phyloP scores from a whole-genome alignment of 1,140 invertebrate species.

The Melanaphis sacchari region DNA sequence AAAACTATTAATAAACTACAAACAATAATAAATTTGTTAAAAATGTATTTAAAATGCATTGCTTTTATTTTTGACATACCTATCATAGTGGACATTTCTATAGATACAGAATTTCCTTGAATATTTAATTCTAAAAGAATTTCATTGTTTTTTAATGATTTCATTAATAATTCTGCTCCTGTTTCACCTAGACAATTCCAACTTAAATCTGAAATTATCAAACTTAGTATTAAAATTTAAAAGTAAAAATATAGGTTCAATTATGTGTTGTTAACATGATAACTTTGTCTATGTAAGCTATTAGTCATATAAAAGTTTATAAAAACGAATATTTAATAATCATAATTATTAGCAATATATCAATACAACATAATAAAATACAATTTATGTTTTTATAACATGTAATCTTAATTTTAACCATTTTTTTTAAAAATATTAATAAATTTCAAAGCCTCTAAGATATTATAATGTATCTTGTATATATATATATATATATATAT shows the following conservation, averaged over 20 bases:
- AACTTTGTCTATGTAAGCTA: too few species aligned
- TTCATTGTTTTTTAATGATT: slow-evolving; percentile 36
- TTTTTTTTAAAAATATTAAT: neutral
- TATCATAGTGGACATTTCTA: neutral
- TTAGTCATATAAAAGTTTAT: too few species aligned
- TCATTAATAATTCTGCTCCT: neutral
- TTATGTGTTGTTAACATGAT: neutral
- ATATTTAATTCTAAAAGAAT: neutral
- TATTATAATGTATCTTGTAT: neutral
- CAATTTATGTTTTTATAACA: neutral
- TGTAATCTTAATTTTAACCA: neutral
- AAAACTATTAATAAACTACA: neutral
- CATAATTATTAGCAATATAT: neutral
- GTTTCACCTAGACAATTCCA: slow-evolving; percentile 39
- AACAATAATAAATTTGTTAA: neutral
- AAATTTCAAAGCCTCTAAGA: neutral
- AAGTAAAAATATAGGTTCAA: neutral
- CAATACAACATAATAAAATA: neutral
- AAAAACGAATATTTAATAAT: neutral
- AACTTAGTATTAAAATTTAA: neutral
- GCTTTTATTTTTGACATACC: neutral
- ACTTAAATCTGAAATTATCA: slow-evolving; percentile 37
- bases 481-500: neutral
- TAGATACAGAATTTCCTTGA: neutral
- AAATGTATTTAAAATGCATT: neutral